Percentiles rank a stretch among this genome's conserved stretches.
phyloP scores from a whole-genome alignment of 2,113 vertebrate genomes.

The Crotophaga sulcirostris region DNA sequence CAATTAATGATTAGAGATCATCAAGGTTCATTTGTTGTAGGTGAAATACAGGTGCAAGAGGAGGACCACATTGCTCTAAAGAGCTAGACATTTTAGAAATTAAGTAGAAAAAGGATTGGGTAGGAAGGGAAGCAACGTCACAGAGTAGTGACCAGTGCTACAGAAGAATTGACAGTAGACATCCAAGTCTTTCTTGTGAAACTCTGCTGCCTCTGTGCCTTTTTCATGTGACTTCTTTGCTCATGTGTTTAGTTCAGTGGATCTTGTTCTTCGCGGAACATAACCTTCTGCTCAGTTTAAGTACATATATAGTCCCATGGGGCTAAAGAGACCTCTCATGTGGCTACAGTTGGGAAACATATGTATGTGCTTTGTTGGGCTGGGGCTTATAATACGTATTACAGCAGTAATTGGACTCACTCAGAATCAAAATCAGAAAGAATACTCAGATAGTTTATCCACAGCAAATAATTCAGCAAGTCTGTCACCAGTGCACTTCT shows the following conservation, averaged over 20 bases:
- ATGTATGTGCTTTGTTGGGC: not conserved
- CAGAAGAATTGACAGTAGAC: not conserved
- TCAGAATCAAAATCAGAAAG: not conserved
- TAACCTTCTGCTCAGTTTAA: not conserved
- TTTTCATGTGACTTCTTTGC: not conserved
- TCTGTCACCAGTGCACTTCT: conserved; percentile 5
- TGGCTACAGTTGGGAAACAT: not conserved
- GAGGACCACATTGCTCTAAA: not conserved
- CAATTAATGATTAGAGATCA: not conserved
- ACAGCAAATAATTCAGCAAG: conserved; percentile 4
- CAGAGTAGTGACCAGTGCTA: not conserved
- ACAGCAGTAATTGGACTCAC: not conserved
- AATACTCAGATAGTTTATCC: not conserved
- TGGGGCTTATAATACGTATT: not conserved
- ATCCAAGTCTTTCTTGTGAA: not conserved
- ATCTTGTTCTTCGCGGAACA: not conserved
- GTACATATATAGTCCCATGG: not conserved
- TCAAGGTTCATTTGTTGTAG: not conserved
- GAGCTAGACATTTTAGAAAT: not conserved
- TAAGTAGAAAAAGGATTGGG: not conserved
- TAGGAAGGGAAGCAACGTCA: not conserved
- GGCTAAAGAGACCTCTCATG: not conserved
- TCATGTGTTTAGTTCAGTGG: not conserved
- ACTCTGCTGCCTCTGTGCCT: not conserved
- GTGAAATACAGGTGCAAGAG: not conserved